Conservation (phyloP, 2,888 invertebrate species). For the Drosophila helvetica region DNA sequence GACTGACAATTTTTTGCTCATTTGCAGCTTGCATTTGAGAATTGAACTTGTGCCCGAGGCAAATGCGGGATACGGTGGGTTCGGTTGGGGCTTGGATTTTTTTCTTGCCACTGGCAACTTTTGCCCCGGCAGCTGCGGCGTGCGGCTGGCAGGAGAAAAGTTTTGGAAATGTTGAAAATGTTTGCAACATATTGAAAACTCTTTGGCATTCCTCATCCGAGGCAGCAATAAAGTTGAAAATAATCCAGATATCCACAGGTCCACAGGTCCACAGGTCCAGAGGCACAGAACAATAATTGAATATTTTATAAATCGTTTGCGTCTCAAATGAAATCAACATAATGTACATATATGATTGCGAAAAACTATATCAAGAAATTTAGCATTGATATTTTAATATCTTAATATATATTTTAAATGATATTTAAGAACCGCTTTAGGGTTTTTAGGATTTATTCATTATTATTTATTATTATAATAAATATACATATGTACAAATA, state of each 20-base stretch:
- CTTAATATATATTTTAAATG: too few species aligned
- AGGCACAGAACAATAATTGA: background rate
- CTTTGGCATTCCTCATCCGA: conserved; percentile 29
- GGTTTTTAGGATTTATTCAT: too few species aligned
- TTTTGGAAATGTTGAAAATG: conserved; percentile 46
- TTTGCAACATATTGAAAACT: conserved; percentile 55
- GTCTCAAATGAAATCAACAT: background rate
- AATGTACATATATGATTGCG: too few species aligned
- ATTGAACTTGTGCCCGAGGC: conserved; percentile 65
- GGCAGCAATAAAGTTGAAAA: background rate
- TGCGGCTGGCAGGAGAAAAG: conserved; percentile 40
- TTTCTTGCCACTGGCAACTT: conserved; percentile 31
- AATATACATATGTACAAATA: too few species aligned
- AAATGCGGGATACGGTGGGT: conserved; percentile 23
- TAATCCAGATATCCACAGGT: background rate
- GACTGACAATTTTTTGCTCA: conserved; percentile 59
- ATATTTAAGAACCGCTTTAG: too few species aligned
- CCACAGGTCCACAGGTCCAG: background rate
- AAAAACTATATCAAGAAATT: background rate
- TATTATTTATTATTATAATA: too few species aligned
- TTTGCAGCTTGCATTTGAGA: conserved; percentile 62
- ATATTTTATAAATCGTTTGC: background rate
- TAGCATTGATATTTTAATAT: background rate
- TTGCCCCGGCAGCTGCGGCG: conserved; percentile 40
- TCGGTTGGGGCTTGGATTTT: conserved; percentile 8